These are phyloP conservation scores for Piaya cayana DNA, from an alignment of 2,113 vertebrate species.

Conservation along the genomic window DNA sequence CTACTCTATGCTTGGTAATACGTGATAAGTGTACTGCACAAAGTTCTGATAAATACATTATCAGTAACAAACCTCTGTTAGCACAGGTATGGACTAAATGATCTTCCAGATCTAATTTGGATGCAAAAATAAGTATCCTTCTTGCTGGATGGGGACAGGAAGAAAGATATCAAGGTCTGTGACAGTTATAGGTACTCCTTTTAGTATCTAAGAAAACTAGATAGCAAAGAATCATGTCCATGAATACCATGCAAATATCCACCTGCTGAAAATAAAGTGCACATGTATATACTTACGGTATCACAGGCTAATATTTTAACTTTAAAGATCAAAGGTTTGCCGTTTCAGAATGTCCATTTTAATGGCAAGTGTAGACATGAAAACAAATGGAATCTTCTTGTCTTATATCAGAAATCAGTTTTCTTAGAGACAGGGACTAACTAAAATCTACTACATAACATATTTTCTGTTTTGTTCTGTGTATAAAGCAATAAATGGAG, in stretches of 20 bases:
- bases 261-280: not conserved
- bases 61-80: not conserved
- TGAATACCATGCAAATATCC: not conserved
- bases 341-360: not conserved
- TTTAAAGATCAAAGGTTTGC: not conserved
- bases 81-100: not conserved
- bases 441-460: fast-evolving
- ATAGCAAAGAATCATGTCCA: not conserved
- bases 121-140: not conserved
- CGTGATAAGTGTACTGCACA: not conserved
- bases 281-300: not conserved
- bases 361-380: not conserved
- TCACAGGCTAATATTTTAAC: not conserved
- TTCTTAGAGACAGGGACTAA: not conserved
- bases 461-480: not conserved
- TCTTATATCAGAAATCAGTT: not conserved
- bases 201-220: not conserved
- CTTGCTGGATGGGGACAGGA: not conserved
- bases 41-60: not conserved
- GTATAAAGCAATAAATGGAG: not conserved
- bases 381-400: not conserved
- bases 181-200: not conserved
- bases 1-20: not conserved
- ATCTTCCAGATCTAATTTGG: not conserved
- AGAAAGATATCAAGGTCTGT: not conserved